phyloP scores from a whole-genome alignment of 2,797 vertebrate species.

The Enteromius viviparus region DNA sequence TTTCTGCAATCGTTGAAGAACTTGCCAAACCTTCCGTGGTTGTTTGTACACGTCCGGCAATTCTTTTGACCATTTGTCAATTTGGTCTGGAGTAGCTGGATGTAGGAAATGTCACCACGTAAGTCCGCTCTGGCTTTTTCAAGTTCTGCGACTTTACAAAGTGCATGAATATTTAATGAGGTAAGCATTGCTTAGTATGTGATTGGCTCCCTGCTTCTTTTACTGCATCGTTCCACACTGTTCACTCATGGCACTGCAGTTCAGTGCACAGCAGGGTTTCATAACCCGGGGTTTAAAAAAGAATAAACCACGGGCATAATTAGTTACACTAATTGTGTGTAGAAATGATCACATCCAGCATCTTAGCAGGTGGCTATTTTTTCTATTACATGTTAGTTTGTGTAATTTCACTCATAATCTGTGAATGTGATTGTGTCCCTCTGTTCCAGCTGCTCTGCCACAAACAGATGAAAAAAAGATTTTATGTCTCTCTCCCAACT shows the following conservation, averaged over 20 bases:
- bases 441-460: neutral
- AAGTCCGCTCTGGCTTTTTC: neutral
- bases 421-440: neutral
- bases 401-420: constrained; percentile 2
- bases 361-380: constrained; percentile 14
- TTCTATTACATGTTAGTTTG: neutral
- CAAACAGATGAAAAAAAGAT: constrained; percentile 21
- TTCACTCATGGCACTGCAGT: constrained; percentile 16
- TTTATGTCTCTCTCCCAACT: constrained; percentile 21
- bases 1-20: too few relatives aligned
- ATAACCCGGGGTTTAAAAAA: neutral
- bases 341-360: constrained; percentile 18
- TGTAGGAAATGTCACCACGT: neutral
- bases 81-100: neutral
- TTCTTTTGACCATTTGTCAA: too few relatives aligned
- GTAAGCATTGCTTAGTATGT: neutral
- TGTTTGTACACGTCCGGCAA: too few relatives aligned
- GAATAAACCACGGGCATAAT: constrained; percentile 9
- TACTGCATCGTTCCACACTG: constrained; percentile 16
- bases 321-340: constrained; percentile 9
- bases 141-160: neutral
- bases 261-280: constrained; percentile 1
- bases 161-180: neutral
- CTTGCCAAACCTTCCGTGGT: too few relatives aligned
- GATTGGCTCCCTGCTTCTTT: constrained; percentile 19